phyloP scores from a whole-genome alignment of 1,140 invertebrate species.

The Paralvinella palmiformis region DNA sequence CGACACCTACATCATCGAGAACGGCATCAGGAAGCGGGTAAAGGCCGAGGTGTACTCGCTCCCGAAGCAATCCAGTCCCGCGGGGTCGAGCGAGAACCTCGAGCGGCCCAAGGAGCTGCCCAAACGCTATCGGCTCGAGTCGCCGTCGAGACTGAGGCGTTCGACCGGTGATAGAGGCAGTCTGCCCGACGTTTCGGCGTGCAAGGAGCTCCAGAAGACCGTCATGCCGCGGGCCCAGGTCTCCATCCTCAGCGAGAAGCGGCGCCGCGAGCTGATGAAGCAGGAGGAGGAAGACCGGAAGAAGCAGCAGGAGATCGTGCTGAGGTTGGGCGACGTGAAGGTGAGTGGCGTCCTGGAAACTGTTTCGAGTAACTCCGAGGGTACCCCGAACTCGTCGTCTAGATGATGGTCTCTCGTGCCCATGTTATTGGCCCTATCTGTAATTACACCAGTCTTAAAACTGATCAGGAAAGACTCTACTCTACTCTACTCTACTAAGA shows the following conservation, averaged over 20 bases:
- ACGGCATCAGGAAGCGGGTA: constrained; percentile 48
- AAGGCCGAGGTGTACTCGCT: constrained; percentile 25
- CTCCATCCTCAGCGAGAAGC: constrained; percentile 80
- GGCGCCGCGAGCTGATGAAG: constrained; percentile 85
- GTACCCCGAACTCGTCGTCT: not conserved
- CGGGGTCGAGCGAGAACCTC: not conserved
- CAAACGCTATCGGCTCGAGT: constrained; percentile 4
- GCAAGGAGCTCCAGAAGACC: constrained; percentile 52
- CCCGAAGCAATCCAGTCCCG: not conserved
- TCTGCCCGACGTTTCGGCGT: constrained; percentile 76
- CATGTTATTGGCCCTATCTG: too few relatives aligned
- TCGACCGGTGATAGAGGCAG: constrained; percentile 51
- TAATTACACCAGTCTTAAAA: too few relatives aligned
- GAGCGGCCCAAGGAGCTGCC: not conserved
- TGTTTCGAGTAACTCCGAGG: too few relatives aligned
- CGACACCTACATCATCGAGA: constrained; percentile 49
- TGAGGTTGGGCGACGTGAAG: constrained; percentile 65
- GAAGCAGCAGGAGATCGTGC: constrained; percentile 42
- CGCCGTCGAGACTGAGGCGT: constrained; percentile 6
- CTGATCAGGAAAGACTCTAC: too few relatives aligned
- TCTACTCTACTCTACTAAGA: too few relatives aligned
- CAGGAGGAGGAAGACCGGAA: constrained; percentile 82
- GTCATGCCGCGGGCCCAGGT: constrained; percentile 92
- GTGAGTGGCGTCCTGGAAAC: too few relatives aligned
- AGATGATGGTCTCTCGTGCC: too few relatives aligned